phyloP scores from a whole-genome alignment of 2,113 vertebrate species.

The Phrynocephalus versicolor region DNA sequence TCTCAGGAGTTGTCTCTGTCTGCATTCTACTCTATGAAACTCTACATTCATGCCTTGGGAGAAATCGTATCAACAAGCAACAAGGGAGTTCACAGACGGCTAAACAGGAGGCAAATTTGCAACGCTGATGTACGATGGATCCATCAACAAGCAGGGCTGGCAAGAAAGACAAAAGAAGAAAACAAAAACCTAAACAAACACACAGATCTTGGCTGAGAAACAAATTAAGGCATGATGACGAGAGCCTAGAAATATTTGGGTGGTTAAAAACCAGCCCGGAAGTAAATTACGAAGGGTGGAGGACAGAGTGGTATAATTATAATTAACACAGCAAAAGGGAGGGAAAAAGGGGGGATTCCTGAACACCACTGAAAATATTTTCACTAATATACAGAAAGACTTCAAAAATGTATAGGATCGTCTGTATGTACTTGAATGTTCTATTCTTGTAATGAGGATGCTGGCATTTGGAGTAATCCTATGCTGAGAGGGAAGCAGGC shows the following conservation, averaged over 20 bases:
- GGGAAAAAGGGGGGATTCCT: accelerated
- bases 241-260: slow-evolving; percentile 31
- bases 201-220: slow-evolving; percentile 1
- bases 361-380: not conserved
- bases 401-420: not conserved
- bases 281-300: not conserved
- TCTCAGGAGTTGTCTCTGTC: not conserved
- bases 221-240: slow-evolving; percentile 11
- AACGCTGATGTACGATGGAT: not conserved
- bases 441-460: too few species aligned
- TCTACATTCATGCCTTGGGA: not conserved
- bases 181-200: not conserved
- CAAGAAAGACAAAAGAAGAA: not conserved
- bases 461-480: not conserved
- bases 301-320: not conserved
- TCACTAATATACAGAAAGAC: not conserved
- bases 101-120: not conserved
- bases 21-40: not conserved
- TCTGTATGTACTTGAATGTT: accelerated
- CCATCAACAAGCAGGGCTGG: not conserved
- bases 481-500: not conserved
- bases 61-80: not conserved
- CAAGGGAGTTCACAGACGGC: slow-evolving; percentile 1
- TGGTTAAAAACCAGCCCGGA: not conserved
- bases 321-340: not conserved